Percentiles rank a stretch among this genome's conserved stretches.
These are phyloP conservation scores for Pristionchus exspectatus DNA, from an alignment of 2,888 invertebrate genomes.

Conservation along the genomic window DNA sequence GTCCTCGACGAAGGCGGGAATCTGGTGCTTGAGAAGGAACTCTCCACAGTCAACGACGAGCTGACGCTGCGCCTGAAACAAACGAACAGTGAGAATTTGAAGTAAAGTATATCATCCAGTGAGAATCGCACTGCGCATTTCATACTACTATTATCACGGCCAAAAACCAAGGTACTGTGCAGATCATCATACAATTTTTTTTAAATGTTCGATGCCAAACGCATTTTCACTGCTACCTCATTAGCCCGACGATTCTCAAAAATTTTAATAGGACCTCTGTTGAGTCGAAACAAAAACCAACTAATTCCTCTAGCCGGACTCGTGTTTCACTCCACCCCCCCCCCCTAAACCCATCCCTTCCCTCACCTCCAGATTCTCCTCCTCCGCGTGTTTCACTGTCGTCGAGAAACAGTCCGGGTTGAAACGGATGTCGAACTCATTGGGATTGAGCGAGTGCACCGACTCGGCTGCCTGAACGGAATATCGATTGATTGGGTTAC, in stretches of 20 bases:
- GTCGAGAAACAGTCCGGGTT: constrained; percentile 98
- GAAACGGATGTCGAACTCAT: constrained; percentile 96
- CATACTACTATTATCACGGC: neutral
- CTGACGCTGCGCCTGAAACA: constrained; percentile 88
- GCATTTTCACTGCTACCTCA: neutral
- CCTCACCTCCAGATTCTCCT: constrained; percentile 64
- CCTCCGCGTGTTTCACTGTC: constrained; percentile 88
- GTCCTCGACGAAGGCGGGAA: constrained; percentile 83
- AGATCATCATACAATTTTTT: too few species aligned
- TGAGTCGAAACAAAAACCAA: constrained; percentile 6
- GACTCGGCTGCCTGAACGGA: constrained; percentile 88
- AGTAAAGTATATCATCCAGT: neutral
- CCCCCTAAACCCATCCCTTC: neutral
- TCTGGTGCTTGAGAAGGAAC: constrained; percentile 94
- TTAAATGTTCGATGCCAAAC: too few species aligned
- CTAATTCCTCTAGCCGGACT: neutral
- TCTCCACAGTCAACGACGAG: constrained; percentile 96
- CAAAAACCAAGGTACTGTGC: too few species aligned
- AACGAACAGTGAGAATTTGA: neutral
- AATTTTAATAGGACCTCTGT: neutral
- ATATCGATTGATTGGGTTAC: neutral
- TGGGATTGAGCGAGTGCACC: constrained; percentile 94
- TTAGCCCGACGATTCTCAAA: neutral
- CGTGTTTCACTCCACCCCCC: neutral
- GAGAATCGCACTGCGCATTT: neutral